Evolutionary conservation across 2,888 invertebrate species (phyloP).

Genomic region (Noctua comes): DNA sequence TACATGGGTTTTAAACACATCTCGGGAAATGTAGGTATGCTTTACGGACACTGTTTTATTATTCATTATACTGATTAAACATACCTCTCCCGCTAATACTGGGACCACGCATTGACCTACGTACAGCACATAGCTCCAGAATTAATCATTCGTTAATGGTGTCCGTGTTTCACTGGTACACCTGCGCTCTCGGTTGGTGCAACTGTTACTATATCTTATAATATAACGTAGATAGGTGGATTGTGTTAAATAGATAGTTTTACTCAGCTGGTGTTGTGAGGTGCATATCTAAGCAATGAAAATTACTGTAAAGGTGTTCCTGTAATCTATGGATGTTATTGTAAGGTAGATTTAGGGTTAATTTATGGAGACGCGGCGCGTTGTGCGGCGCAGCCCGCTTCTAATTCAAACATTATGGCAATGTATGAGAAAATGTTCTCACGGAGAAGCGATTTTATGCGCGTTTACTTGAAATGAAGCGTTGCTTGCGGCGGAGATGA

Average conservation of each 20-base stretch:
- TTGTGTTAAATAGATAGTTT: conserved; percentile 20
- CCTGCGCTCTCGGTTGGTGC: conserved; percentile 65
- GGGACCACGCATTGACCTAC: conserved; percentile 33
- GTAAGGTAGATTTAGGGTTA: not conserved
- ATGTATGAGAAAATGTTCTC: too few relatives aligned
- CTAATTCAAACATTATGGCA: too few relatives aligned
- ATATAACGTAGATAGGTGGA: not conserved
- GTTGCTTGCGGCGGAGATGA: too few relatives aligned
- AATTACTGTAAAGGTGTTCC: not conserved
- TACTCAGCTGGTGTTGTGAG: not conserved
- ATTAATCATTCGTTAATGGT: conserved; percentile 78
- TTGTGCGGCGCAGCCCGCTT: too few relatives aligned
- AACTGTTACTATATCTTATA: conserved; percentile 38
- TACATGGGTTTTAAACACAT: not conserved
- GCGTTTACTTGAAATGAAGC: too few relatives aligned
- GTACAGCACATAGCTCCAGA: conserved; percentile 60
- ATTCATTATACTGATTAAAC: not conserved
- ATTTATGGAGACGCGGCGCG: not conserved
- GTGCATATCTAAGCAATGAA: too few relatives aligned
- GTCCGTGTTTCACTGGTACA: conserved; percentile 66
- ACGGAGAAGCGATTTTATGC: too few relatives aligned
- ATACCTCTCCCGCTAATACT: conserved; percentile 36
- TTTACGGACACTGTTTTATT: not conserved
- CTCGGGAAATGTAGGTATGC: not conserved
- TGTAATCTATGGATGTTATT: not conserved